A percentile compares a stretch with the other conserved stretches of the same genome.
Evolutionary conservation across 2,888 invertebrate species (phyloP).

Genomic region (Drosophila incognita): DNA sequence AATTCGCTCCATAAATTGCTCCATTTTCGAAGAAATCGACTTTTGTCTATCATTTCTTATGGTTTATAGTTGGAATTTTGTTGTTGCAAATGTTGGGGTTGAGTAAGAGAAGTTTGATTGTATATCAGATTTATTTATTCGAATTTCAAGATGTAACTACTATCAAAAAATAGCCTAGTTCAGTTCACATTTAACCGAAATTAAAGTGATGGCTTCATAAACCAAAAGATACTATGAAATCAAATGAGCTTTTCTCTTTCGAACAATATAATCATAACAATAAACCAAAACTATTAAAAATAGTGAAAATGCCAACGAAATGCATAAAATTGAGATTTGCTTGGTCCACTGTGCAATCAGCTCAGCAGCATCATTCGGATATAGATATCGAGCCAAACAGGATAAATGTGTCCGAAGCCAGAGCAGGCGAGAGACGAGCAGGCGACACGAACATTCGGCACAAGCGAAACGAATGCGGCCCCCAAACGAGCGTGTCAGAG

Average conservation of each 20-base stretch:
- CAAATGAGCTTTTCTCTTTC: background rate
- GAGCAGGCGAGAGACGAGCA: constrained; percentile 49
- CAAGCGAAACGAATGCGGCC: background rate
- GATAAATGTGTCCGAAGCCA: constrained; percentile 62
- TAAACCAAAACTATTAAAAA: background rate
- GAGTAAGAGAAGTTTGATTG: background rate
- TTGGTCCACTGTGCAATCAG: constrained; percentile 52
- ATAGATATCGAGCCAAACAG: constrained; percentile 50
- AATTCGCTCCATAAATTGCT: background rate
- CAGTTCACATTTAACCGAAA: background rate
- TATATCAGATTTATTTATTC: background rate
- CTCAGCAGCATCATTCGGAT: constrained; percentile 47
- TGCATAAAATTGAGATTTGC: background rate
- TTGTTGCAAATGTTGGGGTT: background rate
- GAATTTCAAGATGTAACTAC: background rate
- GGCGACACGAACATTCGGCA: constrained; percentile 32
- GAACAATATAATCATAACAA: background rate
- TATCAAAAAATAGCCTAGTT: background rate
- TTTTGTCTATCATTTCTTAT: background rate
- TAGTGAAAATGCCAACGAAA: background rate
- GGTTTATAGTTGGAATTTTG: background rate
- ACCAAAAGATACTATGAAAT: background rate
- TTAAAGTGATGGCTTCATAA: background rate
- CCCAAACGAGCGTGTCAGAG: background rate
- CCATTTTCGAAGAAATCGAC: background rate